Evolutionary conservation across 2,888 invertebrate genomes (phyloP).

Genomic region (Dendrolimus houi): DNA sequence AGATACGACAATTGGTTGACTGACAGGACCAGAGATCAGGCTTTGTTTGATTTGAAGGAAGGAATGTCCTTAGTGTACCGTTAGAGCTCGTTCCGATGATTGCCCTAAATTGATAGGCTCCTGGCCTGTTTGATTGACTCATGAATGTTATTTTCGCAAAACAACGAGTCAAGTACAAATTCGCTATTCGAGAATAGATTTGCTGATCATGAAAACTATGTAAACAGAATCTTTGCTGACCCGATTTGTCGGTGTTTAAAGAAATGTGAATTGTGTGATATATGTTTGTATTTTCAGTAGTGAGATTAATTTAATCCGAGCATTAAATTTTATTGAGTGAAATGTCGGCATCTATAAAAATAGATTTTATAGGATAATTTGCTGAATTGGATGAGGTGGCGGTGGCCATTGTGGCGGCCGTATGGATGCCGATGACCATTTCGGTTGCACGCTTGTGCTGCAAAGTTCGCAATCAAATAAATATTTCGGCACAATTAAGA

Average conservation of each 20-base stretch:
- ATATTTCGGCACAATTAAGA: constrained; percentile 77
- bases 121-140: constrained; percentile 4
- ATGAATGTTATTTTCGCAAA: constrained; percentile 6
- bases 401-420: constrained; percentile 52
- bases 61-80: constrained; percentile 37
- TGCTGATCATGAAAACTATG: neutral
- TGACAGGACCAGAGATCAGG: constrained; percentile 48
- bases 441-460: constrained; percentile 67
- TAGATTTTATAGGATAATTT: constrained; percentile 44
- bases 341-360: constrained; percentile 20
- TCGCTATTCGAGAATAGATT: neutral
- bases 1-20: constrained; percentile 58
- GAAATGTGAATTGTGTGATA: neutral
- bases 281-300: neutral
- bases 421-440: constrained; percentile 72
- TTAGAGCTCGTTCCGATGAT: constrained; percentile 27
- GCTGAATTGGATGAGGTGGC: constrained; percentile 32
- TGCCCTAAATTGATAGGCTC: constrained; percentile 40
- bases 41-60: constrained; percentile 42
- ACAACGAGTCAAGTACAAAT: neutral
- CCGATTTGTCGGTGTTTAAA: neutral
- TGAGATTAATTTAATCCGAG: constrained; percentile 7
- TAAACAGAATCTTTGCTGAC: neutral
- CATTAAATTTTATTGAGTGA: constrained; percentile 14
- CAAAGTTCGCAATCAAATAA: constrained; percentile 74